Evolutionary conservation across 2,797 vertebrate species (phyloP).

Genomic region (Scomberomorus guttatus): DNA sequence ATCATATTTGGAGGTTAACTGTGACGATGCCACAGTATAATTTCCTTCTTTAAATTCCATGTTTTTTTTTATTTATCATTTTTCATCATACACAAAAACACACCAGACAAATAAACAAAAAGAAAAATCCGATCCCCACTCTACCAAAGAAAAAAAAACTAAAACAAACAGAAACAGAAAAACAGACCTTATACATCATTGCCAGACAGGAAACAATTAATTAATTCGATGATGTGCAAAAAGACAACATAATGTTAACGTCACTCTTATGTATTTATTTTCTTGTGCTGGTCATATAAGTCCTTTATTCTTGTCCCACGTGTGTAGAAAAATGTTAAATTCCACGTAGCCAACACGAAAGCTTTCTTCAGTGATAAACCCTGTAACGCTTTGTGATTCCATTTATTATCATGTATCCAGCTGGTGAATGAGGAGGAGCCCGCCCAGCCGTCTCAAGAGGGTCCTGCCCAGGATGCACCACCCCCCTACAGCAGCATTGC

Average conservation of each 20-base stretch:
- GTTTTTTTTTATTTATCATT: no score
- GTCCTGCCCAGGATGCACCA: slow-evolving; percentile 87
- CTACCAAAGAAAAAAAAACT: no score
- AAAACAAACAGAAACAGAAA: no score
- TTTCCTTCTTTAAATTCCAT: background rate
- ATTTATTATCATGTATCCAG: slow-evolving; percentile 76
- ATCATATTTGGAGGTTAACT: background rate
- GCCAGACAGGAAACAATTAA: background rate
- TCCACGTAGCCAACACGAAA: background rate
- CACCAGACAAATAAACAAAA: no score
- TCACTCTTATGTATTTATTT: no score
- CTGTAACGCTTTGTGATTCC: background rate
- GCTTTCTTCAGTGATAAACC: background rate
- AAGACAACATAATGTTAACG: background rate
- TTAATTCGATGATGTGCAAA: background rate
- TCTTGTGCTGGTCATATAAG: background rate
- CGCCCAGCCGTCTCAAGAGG: slow-evolving; percentile 81
- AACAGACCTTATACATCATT: no score
- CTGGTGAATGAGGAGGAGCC: slow-evolving; percentile 95
- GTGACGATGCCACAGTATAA: background rate
- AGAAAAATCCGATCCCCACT: no score
- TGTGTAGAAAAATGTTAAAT: no score
- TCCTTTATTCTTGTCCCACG: no score
- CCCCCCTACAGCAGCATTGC: slow-evolving; percentile 96
- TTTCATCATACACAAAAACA: no score